phyloP scores from a whole-genome alignment of 2,113 vertebrate species.

The Acrocephalus arundinaceus region DNA sequence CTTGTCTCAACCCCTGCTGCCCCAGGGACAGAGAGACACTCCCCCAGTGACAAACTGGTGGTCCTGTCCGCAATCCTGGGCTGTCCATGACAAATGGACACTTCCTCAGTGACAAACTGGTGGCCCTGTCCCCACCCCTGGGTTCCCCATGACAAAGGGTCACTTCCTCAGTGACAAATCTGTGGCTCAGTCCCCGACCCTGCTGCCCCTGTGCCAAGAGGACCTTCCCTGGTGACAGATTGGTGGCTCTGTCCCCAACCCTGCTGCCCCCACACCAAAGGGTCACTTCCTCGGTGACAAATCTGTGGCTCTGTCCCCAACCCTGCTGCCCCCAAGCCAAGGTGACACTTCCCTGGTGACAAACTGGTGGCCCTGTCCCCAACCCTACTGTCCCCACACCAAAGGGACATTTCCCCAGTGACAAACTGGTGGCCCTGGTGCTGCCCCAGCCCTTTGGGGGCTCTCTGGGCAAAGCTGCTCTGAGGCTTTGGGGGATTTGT shows the following conservation, averaged over 20 bases:
- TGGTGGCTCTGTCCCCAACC: not conserved
- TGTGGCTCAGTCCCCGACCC: too few relatives aligned
- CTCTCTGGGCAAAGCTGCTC: not conserved
- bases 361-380: too few relatives aligned
- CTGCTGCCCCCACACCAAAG: not conserved
- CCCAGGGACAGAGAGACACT: too few relatives aligned
- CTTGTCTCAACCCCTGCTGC: too few relatives aligned
- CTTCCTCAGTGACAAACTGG: too few relatives aligned
- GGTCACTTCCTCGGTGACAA: not conserved
- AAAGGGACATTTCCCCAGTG: not conserved
- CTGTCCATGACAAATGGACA: too few relatives aligned
- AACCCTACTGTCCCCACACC: fast-evolving
- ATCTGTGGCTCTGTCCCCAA: not conserved
- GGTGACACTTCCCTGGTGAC: not conserved
- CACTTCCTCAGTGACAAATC: too few relatives aligned
- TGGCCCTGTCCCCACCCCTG: too few relatives aligned
- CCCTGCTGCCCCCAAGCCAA: not conserved
- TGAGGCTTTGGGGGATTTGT: not conserved
- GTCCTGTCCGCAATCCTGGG: too few relatives aligned
- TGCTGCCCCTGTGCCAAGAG: too few relatives aligned
- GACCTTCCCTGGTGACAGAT: not conserved
- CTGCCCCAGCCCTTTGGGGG: not conserved
- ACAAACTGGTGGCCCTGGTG: not conserved
- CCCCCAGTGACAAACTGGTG: too few relatives aligned
- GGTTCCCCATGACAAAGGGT: too few relatives aligned